Evolutionary conservation across 2,797 vertebrate genomes (phyloP).

Genomic region (Apogon hyalosoma): DNA sequence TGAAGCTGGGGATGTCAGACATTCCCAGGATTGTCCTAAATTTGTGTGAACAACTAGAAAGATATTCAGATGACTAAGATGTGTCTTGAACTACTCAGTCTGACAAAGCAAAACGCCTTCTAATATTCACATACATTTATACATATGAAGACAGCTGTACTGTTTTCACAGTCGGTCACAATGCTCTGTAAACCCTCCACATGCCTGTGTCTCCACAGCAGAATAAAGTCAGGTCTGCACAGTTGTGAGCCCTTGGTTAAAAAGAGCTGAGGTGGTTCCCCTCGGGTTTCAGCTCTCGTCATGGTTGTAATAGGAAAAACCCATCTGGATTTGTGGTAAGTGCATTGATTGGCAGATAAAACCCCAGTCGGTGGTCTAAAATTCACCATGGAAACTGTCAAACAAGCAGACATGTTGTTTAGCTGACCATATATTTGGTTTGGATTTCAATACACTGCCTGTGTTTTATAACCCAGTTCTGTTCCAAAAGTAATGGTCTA

Average conservation of each 20-base stretch:
- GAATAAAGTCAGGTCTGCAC: not conserved
- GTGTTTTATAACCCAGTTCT: slow-evolving; percentile 16
- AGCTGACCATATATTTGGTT: slow-evolving; percentile 53
- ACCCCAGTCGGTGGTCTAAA: slow-evolving; percentile 37
- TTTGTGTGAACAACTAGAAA: not conserved
- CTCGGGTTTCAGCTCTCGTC: slow-evolving; percentile 31
- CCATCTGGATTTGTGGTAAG: slow-evolving; percentile 34
- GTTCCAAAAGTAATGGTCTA: slow-evolving; percentile 35
- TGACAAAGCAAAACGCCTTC: not conserved
- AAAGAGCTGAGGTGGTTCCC: slow-evolving; percentile 1
- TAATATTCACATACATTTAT: not conserved
- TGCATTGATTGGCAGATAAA: slow-evolving; percentile 53
- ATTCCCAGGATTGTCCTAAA: slow-evolving; percentile 16
- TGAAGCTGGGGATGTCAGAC: slow-evolving; percentile 2
- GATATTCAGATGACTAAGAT: no score
- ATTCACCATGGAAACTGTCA: slow-evolving; percentile 65
- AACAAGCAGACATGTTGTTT: slow-evolving; percentile 62
- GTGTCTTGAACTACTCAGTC: not conserved
- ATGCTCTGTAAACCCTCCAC: not conserved
- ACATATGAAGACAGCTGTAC: not conserved
- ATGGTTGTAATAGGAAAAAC: slow-evolving; percentile 56
- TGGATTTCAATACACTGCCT: slow-evolving; percentile 51
- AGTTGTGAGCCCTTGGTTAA: not conserved
- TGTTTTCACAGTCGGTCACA: no score
- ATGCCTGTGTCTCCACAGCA: not conserved